Conservation (phyloP, 2,113 vertebrate genomes). For the Upupa epops region DNA sequence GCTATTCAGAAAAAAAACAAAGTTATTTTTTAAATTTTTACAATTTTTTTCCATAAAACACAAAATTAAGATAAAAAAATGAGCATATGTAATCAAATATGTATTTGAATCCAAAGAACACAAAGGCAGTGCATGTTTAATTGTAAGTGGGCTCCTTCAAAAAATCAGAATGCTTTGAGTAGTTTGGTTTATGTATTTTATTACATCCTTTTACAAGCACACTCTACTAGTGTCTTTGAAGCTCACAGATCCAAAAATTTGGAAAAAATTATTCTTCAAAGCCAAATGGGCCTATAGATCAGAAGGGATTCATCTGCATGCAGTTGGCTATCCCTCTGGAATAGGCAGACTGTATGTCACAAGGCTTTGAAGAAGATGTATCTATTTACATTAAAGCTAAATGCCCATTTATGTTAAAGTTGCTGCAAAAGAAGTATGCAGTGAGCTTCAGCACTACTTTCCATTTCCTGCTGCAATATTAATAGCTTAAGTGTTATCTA, state of each 20-base stretch:
- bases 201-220: neutral
- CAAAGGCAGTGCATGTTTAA: neutral
- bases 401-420: neutral
- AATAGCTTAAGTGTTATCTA: neutral
- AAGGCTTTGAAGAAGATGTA: neutral
- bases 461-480: neutral
- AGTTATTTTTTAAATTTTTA: neutral
- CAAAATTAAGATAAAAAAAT: neutral
- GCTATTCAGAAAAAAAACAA: neutral
- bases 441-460: neutral
- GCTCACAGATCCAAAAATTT: neutral
- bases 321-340: neutral
- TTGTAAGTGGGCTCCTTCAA: neutral
- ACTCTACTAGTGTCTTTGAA: neutral
- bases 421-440: neutral
- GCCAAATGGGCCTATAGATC: neutral
- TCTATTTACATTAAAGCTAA: neutral
- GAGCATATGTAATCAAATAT: neutral
- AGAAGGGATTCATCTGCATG: neutral
- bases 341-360: neutral
- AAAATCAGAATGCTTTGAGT: neutral
- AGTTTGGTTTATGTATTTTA: neutral
- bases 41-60: neutral
- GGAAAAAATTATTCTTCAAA: neutral
- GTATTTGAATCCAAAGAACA: neutral